Evolutionary conservation across 2,888 invertebrate species (phyloP).

Genomic region (Mesorhabditis belari): DNA sequence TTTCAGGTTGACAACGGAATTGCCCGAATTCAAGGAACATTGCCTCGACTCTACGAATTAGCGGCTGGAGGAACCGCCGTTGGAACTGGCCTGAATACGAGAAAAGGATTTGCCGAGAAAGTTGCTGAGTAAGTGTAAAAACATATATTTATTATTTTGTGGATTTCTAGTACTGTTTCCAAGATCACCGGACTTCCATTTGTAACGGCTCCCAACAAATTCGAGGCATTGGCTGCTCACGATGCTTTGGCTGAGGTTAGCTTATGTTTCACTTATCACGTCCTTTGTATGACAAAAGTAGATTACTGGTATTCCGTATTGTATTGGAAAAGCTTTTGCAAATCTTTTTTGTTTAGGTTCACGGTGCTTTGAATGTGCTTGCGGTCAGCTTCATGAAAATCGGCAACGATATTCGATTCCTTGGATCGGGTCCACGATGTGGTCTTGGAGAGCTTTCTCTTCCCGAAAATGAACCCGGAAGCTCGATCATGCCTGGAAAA

Average conservation of each 20-base stretch:
- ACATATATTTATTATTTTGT: constrained; percentile 1
- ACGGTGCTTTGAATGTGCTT: constrained; percentile 82
- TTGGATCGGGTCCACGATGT: constrained; percentile 91
- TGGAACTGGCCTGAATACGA: constrained; percentile 90
- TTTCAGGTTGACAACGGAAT: constrained; percentile 67
- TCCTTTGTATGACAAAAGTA: not conserved
- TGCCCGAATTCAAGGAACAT: constrained; percentile 70
- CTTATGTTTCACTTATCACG: not conserved
- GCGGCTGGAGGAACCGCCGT: constrained; percentile 92
- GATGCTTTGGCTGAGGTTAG: constrained; percentile 78
- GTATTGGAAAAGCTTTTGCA: not conserved
- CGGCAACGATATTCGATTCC: constrained; percentile 78
- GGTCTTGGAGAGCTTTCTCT: constrained; percentile 85
- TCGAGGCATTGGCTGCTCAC: constrained; percentile 87
- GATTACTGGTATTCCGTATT: too few species aligned
- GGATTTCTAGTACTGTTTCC: constrained; percentile 30
- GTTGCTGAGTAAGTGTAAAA: constrained; percentile 61
- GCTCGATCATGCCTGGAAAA: constrained; percentile 95
- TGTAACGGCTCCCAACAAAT: constrained; percentile 87
- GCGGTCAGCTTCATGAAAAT: constrained; percentile 83
- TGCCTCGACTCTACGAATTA: constrained; percentile 79
- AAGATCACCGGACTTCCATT: constrained; percentile 69
- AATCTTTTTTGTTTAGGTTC: constrained; percentile 60
- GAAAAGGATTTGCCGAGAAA: constrained; percentile 83
- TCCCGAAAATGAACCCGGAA: constrained; percentile 97